phyloP scores from a whole-genome alignment of 2,797 vertebrate genomes.

The Anguilla obscura region DNA sequence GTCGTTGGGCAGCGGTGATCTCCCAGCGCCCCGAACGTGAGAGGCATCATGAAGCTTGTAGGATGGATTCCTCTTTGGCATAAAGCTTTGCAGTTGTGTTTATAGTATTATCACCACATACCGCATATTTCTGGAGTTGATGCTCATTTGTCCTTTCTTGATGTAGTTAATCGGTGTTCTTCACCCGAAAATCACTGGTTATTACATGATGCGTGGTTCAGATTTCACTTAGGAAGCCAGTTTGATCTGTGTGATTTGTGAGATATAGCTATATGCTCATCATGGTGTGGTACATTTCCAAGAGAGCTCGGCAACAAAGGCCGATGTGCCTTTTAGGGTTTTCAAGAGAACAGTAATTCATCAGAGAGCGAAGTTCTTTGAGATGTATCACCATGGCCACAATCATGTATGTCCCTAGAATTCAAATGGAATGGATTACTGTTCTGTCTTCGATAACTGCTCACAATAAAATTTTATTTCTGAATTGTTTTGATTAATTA shows the following conservation, averaged over 20 bases:
- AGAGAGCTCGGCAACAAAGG: neutral
- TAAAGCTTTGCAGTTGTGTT: neutral
- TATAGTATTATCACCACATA: neutral
- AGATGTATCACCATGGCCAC: neutral
- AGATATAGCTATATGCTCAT: neutral
- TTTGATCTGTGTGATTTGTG: neutral
- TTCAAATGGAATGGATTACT: neutral
- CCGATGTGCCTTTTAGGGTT: neutral
- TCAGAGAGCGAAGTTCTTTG: neutral
- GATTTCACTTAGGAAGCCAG: neutral
- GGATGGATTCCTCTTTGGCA: neutral
- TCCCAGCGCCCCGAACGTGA: neutral
- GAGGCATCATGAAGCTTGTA: neutral
- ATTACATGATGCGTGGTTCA: neutral
- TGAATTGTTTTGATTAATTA: too few species aligned
- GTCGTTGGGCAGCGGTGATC: neutral
- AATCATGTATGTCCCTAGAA: neutral
- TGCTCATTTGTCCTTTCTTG: neutral
- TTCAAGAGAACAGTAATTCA: neutral
- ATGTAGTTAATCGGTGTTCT: neutral
- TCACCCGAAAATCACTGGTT: neutral
- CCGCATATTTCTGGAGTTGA: neutral
- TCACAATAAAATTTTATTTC: neutral
- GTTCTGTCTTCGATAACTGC: neutral
- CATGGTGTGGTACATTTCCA: neutral